Percentiles rank a stretch among this genome's conserved stretches.
Evolutionary conservation across 2,888 invertebrate genomes (phyloP).

Genomic region (Timandra comae): DNA sequence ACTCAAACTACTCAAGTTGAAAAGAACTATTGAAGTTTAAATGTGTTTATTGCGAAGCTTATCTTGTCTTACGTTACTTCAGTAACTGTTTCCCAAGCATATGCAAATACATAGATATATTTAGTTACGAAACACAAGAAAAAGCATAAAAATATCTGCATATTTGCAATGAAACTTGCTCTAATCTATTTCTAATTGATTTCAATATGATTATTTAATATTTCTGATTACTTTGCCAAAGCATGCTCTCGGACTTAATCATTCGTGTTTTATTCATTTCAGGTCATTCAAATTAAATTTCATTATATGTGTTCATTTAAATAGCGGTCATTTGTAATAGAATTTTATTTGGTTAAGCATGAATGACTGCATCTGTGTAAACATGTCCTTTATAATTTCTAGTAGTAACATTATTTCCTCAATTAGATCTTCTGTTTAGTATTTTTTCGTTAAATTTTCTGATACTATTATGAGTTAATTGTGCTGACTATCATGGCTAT

Average conservation of each 20-base stretch:
- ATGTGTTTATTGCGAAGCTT: conserved; percentile 36
- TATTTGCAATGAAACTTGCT: conserved; percentile 9
- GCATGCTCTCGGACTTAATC: conserved; percentile 1
- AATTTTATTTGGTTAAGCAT: conserved; percentile 5
- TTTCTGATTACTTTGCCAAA: conserved; percentile 4
- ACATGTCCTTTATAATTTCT: conserved; percentile 16
- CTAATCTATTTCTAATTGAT: too few relatives aligned
- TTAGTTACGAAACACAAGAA: too few relatives aligned
- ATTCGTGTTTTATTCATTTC: background rate
- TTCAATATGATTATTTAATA: too few relatives aligned
- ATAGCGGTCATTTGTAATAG: conserved; percentile 2
- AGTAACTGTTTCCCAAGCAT: conserved; percentile 9
- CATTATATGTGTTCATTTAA: conserved; percentile 1
- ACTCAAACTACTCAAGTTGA: conserved; percentile 68
- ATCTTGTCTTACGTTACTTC: conserved; percentile 10
- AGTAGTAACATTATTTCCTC: conserved; percentile 41
- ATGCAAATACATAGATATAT: conserved; percentile 17
- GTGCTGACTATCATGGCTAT: conserved; percentile 5
- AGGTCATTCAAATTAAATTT: background rate
- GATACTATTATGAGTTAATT: conserved; percentile 12
- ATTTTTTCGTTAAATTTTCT: conserved; percentile 11
- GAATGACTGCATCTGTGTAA: conserved; percentile 17
- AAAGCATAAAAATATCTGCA: conserved; percentile 7
- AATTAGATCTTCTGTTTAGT: conserved; percentile 48
- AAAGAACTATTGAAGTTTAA: conserved; percentile 37